Conservation (phyloP, 2,797 vertebrate genomes). For the Eidolon dupreanum region DNA sequence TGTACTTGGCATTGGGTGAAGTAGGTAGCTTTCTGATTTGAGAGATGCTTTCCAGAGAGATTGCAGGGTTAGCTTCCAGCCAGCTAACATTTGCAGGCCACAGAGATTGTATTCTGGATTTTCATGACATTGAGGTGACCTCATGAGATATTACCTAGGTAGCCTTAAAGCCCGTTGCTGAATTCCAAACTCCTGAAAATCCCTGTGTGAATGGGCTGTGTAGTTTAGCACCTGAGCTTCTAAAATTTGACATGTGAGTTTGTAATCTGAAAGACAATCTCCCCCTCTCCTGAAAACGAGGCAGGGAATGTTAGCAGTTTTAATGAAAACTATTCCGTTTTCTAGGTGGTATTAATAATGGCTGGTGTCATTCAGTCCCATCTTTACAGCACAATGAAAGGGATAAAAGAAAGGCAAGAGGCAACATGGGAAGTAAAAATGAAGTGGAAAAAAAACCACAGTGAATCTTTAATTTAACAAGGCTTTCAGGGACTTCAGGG, state of each 20-base stretch:
- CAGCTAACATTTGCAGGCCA: background rate
- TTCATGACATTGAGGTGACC: slow-evolving; percentile 73
- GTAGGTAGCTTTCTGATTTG: background rate
- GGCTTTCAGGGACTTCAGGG: slow-evolving; percentile 54
- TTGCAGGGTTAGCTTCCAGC: background rate
- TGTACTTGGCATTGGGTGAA: slow-evolving; percentile 2
- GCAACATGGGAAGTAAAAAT: slow-evolving; percentile 32
- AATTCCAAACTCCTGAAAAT: slow-evolving; percentile 38
- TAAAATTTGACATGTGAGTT: slow-evolving; percentile 4
- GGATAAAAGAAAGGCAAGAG: slow-evolving; percentile 9
- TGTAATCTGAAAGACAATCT: background rate
- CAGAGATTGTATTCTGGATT: slow-evolving; percentile 37
- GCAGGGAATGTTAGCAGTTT: background rate
- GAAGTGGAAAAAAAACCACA: background rate
- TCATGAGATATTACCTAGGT: slow-evolving; percentile 47
- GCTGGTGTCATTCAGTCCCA: background rate
- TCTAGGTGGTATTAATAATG: slow-evolving; percentile 36
- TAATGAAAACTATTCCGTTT: slow-evolving; percentile 28
- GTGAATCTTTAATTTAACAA: slow-evolving; percentile 61
- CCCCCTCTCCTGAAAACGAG: background rate
- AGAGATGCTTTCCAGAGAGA: background rate
- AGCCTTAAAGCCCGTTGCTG: slow-evolving; percentile 29
- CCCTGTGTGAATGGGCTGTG: background rate
- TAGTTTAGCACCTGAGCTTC: background rate
- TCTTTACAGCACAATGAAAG: background rate